These are phyloP conservation scores for Pedionomus torquatus DNA, from an alignment of 2,113 vertebrate species.

Conservation along the genomic window DNA sequence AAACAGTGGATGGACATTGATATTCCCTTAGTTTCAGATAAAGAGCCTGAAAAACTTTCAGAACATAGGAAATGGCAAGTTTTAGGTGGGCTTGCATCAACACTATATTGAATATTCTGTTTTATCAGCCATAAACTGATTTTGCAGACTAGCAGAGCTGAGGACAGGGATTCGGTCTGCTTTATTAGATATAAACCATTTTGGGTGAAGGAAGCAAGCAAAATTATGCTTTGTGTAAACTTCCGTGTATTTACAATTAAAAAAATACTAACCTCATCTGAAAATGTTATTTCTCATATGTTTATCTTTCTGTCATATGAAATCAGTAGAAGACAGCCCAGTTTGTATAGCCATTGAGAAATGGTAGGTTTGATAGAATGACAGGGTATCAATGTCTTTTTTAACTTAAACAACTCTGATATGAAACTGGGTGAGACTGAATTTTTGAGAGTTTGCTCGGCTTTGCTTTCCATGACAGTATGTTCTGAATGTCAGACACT, in stretches of 20 bases:
- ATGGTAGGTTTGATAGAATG: not conserved
- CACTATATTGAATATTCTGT: not conserved
- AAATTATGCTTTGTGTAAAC: not conserved
- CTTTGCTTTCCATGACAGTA: not conserved
- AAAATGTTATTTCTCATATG: not conserved
- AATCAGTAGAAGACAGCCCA: not conserved
- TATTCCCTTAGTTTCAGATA: not conserved
- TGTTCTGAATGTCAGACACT: not conserved
- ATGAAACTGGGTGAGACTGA: not conserved
- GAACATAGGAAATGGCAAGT: not conserved
- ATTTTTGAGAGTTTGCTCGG: not conserved
- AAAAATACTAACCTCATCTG: rapidly evolving
- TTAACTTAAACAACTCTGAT: not conserved
- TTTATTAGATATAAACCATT: not conserved
- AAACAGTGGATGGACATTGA: not conserved
- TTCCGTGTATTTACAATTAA: not conserved
- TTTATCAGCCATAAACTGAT: not conserved
- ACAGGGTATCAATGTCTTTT: not conserved
- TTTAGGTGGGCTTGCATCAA: not conserved
- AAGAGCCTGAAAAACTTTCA: not conserved
- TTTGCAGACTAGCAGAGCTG: not conserved
- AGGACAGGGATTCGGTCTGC: not conserved
- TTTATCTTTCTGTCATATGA: not conserved
- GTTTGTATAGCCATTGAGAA: not conserved
- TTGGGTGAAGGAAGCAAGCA: not conserved